phyloP scores from a whole-genome alignment of 1,140 invertebrate species.

The Pogonomyrmex californicus region DNA sequence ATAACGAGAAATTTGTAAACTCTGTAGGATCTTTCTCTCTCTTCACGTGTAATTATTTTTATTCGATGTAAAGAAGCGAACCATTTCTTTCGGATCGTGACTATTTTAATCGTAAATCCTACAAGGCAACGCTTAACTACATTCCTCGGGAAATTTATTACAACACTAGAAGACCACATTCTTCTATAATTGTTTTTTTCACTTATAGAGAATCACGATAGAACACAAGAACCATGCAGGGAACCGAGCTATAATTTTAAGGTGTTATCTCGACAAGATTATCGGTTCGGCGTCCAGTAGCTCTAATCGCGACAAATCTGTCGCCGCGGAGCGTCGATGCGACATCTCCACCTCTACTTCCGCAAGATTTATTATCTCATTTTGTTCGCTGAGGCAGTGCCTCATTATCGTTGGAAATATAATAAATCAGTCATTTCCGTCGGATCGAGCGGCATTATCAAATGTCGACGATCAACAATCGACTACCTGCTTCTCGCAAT shows the following conservation, averaged over 20 bases:
- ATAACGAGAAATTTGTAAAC: background rate
- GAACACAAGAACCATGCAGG: background rate
- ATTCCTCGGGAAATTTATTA: too few species aligned
- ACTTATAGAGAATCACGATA: background rate
- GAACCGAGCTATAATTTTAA: slow-evolving; percentile 17
- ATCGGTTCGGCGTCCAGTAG: slow-evolving; percentile 56
- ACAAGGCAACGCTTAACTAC: too few species aligned
- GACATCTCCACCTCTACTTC: background rate
- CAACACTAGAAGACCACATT: background rate
- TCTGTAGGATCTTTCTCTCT: background rate
- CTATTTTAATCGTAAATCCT: background rate
- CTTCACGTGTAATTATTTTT: background rate
- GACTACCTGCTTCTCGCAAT: slow-evolving; percentile 67
- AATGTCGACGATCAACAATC: slow-evolving; percentile 30
- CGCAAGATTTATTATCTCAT: slow-evolving; percentile 65
- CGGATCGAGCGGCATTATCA: slow-evolving; percentile 16
- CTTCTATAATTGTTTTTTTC: background rate
- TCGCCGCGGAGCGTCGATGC: slow-evolving; percentile 7
- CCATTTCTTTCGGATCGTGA: background rate
- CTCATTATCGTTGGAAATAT: slow-evolving; percentile 60
- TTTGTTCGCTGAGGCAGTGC: slow-evolving; percentile 27
- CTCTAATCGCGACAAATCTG: slow-evolving; percentile 72
- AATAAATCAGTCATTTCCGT: slow-evolving; percentile 65
- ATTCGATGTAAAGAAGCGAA: background rate
- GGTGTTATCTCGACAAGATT: slow-evolving; percentile 49